Conservation (phyloP, 2,113 vertebrate genomes). For the Bucco capensis region DNA sequence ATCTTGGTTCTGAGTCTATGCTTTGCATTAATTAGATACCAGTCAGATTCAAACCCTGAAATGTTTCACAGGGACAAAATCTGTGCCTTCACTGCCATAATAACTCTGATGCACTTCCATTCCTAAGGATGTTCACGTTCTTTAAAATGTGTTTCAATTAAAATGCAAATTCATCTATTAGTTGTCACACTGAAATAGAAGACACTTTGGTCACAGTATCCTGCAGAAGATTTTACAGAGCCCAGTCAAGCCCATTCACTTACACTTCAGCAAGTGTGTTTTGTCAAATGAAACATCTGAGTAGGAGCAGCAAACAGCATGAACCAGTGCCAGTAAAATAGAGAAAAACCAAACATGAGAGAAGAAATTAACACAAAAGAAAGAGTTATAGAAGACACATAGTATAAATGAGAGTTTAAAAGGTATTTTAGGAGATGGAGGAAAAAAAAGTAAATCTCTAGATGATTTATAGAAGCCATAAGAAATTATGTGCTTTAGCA, state of each 20-base stretch:
- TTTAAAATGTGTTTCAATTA: not conserved
- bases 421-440: not conserved
- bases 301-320: not conserved
- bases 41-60: not conserved
- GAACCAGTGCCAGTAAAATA: not conserved
- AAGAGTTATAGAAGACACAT: not conserved
- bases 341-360: not conserved
- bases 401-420: not conserved
- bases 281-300: not conserved
- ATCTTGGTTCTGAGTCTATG: not conserved
- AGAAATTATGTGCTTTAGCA: not conserved
- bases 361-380: not conserved
- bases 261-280: not conserved
- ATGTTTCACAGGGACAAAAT: not conserved
- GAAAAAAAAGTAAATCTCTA: not conserved
- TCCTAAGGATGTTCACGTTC: not conserved
- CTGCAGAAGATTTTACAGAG: not conserved
- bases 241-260: not conserved
- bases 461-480: not conserved
- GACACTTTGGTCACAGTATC: not conserved
- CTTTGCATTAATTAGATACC: not conserved
- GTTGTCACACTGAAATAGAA: conserved; percentile 1
- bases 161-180: not conserved
- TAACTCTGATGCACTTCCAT: not conserved
- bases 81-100: not conserved